Evolutionary conservation across 2,113 vertebrate genomes (phyloP).

Genomic region (Serinus canaria): DNA sequence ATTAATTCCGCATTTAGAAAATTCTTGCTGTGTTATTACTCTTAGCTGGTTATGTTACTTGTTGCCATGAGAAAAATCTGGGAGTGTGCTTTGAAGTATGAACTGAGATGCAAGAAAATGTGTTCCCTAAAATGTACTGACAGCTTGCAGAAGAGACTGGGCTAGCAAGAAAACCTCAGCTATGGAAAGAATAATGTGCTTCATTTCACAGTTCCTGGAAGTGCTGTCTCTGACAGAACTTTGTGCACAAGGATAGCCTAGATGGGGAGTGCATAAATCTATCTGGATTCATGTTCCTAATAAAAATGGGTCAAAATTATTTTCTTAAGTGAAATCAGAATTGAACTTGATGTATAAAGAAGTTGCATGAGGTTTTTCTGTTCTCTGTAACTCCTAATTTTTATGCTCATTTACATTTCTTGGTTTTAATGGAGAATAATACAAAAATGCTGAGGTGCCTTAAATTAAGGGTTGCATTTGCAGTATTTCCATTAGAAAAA

Average conservation of each 20-base stretch:
- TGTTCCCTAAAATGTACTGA: neutral
- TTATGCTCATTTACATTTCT: neutral
- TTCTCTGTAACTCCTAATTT: neutral
- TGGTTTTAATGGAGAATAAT: neutral
- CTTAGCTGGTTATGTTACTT: neutral
- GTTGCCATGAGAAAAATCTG: neutral
- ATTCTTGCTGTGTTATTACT: neutral
- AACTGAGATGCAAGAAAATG: neutral
- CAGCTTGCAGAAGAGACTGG: neutral
- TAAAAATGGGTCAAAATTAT: neutral
- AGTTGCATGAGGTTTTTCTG: neutral
- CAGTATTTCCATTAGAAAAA: neutral
- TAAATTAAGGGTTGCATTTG: neutral
- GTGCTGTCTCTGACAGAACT: neutral
- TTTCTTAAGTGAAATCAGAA: neutral
- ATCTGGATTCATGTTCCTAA: neutral
- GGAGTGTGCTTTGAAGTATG: neutral
- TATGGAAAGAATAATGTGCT: neutral
- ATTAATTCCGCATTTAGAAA: neutral
- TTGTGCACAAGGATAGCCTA: neutral
- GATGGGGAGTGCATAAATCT: neutral
- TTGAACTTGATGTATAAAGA: neutral
- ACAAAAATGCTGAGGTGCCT: neutral
- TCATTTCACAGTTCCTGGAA: neutral
- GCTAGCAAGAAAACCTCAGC: neutral